Evolutionary conservation across 2,113 vertebrate species (phyloP).

Genomic region (Furnarius figulus): DNA sequence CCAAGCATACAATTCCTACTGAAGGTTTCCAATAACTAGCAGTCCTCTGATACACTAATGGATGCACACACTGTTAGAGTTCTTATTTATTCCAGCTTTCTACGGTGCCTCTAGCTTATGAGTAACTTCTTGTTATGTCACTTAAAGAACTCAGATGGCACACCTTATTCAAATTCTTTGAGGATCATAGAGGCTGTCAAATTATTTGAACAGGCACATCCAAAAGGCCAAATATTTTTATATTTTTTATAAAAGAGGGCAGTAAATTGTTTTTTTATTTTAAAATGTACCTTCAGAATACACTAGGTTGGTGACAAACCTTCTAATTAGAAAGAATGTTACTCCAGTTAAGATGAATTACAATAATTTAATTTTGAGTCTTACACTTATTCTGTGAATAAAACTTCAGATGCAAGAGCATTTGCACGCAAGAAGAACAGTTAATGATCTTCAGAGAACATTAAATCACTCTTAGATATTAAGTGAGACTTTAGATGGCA

Average conservation of each 20-base stretch:
- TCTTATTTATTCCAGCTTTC: neutral
- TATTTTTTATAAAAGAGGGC: neutral
- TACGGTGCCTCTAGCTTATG: neutral
- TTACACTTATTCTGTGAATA: neutral
- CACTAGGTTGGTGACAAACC: neutral
- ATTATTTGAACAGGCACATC: neutral
- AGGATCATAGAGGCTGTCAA: neutral
- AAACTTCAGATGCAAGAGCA: neutral
- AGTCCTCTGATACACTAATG: neutral
- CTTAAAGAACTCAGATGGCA: neutral
- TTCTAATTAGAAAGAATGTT: neutral
- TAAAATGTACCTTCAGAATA: neutral
- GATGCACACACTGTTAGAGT: neutral
- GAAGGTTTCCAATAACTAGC: neutral
- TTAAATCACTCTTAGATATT: neutral
- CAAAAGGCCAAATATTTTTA: neutral
- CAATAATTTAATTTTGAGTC: neutral
- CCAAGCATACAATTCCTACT: neutral
- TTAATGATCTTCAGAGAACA: neutral
- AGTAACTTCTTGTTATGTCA: neutral
- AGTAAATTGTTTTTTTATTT: neutral
- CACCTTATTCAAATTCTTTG: neutral
- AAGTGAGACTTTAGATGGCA: neutral
- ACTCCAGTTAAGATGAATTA: neutral
- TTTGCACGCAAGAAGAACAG: neutral